Conservation (phyloP, 2,113 vertebrate species). For the Nerophis ophidion region DNA sequence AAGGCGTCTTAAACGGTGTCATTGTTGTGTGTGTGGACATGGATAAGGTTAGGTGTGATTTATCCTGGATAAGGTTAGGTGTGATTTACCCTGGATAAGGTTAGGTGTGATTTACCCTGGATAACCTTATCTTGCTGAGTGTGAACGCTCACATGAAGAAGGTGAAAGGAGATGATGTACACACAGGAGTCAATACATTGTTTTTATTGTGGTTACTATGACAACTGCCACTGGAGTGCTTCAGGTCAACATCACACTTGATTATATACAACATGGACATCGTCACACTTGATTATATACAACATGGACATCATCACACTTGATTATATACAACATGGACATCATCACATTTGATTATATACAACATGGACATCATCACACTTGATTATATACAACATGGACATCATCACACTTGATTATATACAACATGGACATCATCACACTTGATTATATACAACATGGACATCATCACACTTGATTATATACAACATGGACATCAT, state of each 20-base stretch:
- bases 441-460: not conserved
- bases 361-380: not conserved
- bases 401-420: not conserved
- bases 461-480: not conserved
- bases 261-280: not conserved
- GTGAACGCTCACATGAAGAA: too few relatives aligned
- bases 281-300: not conserved
- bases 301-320: not conserved
- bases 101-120: too few relatives aligned
- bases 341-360: not conserved
- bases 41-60: too few relatives aligned
- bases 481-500: not conserved
- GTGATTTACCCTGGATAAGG: too few relatives aligned
- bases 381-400: not conserved
- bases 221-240: slow-evolving; percentile 7
- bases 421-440: not conserved
- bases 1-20: too few relatives aligned
- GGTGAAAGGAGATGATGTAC: too few relatives aligned
- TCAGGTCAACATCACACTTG: not conserved
- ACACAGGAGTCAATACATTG: not conserved
- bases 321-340: not conserved
- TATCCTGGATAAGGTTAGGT: too few relatives aligned
- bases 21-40: too few relatives aligned
- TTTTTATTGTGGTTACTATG: slow-evolving; percentile 15
- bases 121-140: too few relatives aligned